Evolutionary conservation across 2,888 invertebrate genomes (phyloP), one percentile per base, ranked within the genome.

Genomic region (Cancer borealis): DNA sequence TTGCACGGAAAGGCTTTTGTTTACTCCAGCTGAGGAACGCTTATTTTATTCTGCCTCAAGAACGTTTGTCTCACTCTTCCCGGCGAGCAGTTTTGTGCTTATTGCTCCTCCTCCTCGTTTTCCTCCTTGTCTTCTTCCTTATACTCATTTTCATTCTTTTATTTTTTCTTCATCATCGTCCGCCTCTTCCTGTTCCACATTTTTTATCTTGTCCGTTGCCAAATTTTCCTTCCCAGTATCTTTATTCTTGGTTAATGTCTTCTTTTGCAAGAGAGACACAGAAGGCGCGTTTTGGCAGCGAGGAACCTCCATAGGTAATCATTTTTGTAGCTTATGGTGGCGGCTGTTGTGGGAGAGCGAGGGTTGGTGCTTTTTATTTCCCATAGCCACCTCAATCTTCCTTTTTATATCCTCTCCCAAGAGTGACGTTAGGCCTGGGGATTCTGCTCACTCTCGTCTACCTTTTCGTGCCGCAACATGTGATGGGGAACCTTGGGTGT

Each of bases 1-100:
- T 17, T 21, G 92, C 79, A 92, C 45, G 92, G 92, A 92, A 92
- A 92, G n/a, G 49, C 92, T 88, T 92, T 92, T 92, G 92, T 92
- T 54, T 39, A 60, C 39, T 87, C 88, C 30, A 17, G 47, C 49
- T 87, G 92, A 66, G 92, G 47, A 66, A 66, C 88, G 46, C 46
- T 49, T 88, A 46, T 88, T 46, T 88, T 88, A 49, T 88, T 88
- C 46, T 46, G 46, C 26, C 46, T 8, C 46, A 30, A 26, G 47
- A 88, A 88, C 88, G 46, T 49, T 49, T 88, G 47, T 88, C 88
- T 88, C 47, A 88, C 46, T 88, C 79, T 30, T 79, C 79, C 79
- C 79, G 79, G 79, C 79, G 30, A 30, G 79, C 79, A 79, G 79
- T 79, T 79, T 79, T 79, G 79, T 79, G 79, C 79, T 79, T 79